phyloP scores from a whole-genome alignment of 2,113 vertebrate species.

The Halcyon malimbica region DNA sequence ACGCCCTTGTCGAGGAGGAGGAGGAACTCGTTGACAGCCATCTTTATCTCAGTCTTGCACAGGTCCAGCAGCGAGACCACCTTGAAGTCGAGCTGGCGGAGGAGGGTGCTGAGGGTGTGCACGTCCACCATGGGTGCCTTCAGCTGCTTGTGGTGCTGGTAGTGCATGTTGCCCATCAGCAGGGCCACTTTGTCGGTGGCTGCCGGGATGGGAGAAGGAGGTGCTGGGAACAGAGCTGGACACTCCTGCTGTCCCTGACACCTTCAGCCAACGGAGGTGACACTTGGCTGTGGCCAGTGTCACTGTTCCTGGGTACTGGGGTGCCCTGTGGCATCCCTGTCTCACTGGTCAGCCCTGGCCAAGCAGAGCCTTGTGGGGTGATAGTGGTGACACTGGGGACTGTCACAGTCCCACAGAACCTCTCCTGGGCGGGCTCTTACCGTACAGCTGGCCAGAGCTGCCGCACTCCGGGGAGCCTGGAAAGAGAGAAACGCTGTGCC shows the following conservation, averaged over 20 bases:
- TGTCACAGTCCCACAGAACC: not conserved
- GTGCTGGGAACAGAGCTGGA: rapidly evolving
- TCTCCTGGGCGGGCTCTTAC: slow-evolving; percentile 6
- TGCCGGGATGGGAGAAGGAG: not conserved
- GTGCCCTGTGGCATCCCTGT: not conserved
- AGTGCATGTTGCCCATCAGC: slow-evolving; percentile 89
- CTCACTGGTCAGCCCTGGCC: rapidly evolving
- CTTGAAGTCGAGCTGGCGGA: slow-evolving; percentile 87
- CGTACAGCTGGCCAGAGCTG: not conserved
- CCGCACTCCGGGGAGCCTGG: not conserved
- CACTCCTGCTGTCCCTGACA: not conserved
- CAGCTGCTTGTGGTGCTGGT: slow-evolving; percentile 80
- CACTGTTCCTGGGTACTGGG: not conserved
- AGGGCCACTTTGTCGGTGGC: slow-evolving; percentile 90
- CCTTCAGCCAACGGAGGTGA: not conserved
- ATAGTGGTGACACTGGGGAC: not conserved
- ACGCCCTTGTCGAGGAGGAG: slow-evolving; percentile 85
- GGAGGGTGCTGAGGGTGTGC: slow-evolving; percentile 80
- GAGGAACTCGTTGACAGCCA: slow-evolving; percentile 84
- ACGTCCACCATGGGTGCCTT: slow-evolving; percentile 84
- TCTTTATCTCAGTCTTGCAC: slow-evolving; percentile 85
- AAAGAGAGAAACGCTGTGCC: not conserved
- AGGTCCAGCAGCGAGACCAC: slow-evolving; percentile 89
- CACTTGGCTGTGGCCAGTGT: not conserved
- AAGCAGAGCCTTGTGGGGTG: not conserved